Percentiles rank a stretch among this genome's conserved stretches.
phyloP scores from a whole-genome alignment of 2,797 vertebrate genomes.

The Gallinago stenura region DNA sequence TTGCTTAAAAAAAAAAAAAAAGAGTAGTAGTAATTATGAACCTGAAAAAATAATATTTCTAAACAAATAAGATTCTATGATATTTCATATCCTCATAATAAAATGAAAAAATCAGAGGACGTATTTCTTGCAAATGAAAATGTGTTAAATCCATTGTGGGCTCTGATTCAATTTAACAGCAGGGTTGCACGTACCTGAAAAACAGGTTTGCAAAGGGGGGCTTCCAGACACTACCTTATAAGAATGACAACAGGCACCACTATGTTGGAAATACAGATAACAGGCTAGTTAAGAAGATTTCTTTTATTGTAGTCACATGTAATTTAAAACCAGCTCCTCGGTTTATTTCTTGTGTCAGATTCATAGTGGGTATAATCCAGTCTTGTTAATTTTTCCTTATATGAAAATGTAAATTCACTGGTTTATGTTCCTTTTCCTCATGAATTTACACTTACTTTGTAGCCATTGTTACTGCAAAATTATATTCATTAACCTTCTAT shows the following conservation, averaged over 20 bases:
- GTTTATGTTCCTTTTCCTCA: background rate
- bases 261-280: background rate
- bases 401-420: background rate
- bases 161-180: background rate
- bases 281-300: background rate
- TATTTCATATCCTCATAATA: background rate
- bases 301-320: background rate
- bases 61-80: background rate
- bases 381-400: background rate
- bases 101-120: background rate
- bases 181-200: background rate
- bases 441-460: background rate
- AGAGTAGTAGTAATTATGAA: background rate
- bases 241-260: background rate
- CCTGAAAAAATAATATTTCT: background rate
- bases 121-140: background rate
- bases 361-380: background rate
- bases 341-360: background rate
- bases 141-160: background rate
- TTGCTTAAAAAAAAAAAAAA: background rate
- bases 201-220: background rate
- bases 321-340: background rate
- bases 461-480: background rate
- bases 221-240: background rate
- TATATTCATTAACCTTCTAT: background rate